phyloP scores from a whole-genome alignment of 2,888 invertebrate species.

The Drosophila subquinaria region DNA sequence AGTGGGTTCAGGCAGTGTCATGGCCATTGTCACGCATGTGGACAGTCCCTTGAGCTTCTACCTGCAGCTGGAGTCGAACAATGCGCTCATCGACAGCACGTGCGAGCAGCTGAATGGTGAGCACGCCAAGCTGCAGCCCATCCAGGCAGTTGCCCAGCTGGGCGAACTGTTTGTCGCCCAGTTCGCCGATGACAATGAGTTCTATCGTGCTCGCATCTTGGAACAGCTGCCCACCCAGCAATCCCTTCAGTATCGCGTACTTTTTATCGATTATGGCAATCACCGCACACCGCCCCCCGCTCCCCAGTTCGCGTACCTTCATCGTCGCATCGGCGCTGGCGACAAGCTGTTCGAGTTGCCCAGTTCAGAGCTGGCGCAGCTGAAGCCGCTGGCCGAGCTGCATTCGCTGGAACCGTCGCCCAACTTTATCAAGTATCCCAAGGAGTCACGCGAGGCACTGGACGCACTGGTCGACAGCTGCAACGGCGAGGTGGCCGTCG shows the following conservation, averaged over 20 bases:
- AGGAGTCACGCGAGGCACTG: slow-evolving; percentile 71
- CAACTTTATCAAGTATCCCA: slow-evolving; percentile 84
- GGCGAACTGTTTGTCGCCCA: slow-evolving; percentile 90
- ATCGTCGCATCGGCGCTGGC: too few relatives aligned
- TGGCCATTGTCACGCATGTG: slow-evolving; percentile 90
- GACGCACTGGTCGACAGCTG: slow-evolving; percentile 78
- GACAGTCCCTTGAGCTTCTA: slow-evolving; percentile 92
- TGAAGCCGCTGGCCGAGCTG: slow-evolving; percentile 87
- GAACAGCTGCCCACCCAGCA: slow-evolving; percentile 86
- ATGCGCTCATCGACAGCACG: slow-evolving; percentile 41
- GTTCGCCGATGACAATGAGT: slow-evolving; percentile 92
- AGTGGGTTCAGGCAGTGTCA: slow-evolving; percentile 42
- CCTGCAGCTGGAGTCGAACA: slow-evolving; percentile 89
- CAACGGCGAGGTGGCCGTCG: slow-evolving; percentile 75
- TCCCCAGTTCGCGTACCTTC: too few relatives aligned
- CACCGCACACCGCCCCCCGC: too few relatives aligned
- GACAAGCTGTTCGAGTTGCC: slow-evolving; percentile 88
- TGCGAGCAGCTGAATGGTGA: slow-evolving; percentile 60
- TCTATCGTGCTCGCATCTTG: slow-evolving; percentile 95
- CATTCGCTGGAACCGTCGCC: slow-evolving; percentile 88
- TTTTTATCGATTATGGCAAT: slow-evolving; percentile 91
- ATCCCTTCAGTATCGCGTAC: slow-evolving; percentile 87
- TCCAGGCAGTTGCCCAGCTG: slow-evolving; percentile 41
- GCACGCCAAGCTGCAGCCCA: slow-evolving; percentile 74
- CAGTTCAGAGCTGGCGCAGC: slow-evolving; percentile 86